These are phyloP conservation scores for Adoxophyes honmai DNA, from an alignment of 1,140 invertebrate genomes.

Conservation along the genomic window DNA sequence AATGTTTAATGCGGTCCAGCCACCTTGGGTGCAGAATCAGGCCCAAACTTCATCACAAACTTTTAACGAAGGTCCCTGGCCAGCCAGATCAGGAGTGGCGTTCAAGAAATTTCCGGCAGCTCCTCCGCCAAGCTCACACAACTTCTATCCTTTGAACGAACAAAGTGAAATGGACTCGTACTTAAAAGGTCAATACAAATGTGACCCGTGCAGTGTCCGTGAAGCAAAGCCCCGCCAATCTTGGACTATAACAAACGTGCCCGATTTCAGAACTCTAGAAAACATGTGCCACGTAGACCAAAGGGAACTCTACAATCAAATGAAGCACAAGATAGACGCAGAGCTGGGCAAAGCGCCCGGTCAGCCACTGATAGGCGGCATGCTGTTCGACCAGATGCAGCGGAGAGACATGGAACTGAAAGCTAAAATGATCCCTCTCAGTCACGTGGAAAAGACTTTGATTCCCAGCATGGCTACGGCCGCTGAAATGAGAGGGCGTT, in stretches of 20 bases:
- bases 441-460: conserved; percentile 65
- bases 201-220: conserved; percentile 52
- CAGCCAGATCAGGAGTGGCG: conserved; percentile 43
- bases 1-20: conserved; percentile 54
- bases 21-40: conserved; percentile 64
- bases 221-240: conserved; percentile 70
- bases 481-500: conserved; percentile 54
- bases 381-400: conserved; percentile 55
- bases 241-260: conserved; percentile 67
- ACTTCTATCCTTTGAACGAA: conserved; percentile 59
- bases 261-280: conserved; percentile 60
- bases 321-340: conserved; percentile 67
- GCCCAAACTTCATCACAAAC: conserved; percentile 39
- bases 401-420: conserved; percentile 65
- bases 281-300: conserved; percentile 59
- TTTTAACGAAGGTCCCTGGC: conserved; percentile 56
- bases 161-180: conserved; percentile 53
- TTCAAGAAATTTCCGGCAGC: conserved; percentile 61
- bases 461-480: conserved; percentile 62
- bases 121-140: conserved; percentile 48
- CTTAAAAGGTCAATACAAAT: conserved; percentile 58
- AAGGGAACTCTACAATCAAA: conserved; percentile 57
- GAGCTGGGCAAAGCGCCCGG: conserved; percentile 61
- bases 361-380: conserved; percentile 47
- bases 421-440: conserved; percentile 70